Conservation (phyloP, 2,888 invertebrate genomes). For the Glomeris marginata region DNA sequence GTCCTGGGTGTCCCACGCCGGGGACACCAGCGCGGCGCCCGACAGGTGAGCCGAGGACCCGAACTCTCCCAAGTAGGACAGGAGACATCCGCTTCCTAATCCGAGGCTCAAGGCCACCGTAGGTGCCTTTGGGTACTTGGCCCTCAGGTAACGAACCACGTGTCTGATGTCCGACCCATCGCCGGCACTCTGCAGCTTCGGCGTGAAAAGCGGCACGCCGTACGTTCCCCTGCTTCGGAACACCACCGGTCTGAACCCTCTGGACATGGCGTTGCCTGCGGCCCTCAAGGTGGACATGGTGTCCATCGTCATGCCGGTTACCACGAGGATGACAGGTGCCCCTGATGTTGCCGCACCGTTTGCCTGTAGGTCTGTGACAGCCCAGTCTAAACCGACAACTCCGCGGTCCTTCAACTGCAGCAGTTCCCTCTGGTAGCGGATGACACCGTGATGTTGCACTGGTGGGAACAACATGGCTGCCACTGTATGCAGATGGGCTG, state of each 20-base stretch:
- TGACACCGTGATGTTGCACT: slow-evolving; percentile 2
- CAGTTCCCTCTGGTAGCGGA: slow-evolving; percentile 22
- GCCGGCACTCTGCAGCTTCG: slow-evolving; percentile 23
- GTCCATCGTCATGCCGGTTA: slow-evolving; percentile 23
- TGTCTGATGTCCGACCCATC: slow-evolving; percentile 25
- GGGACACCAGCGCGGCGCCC: slow-evolving; percentile 24
- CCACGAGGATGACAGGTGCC: slow-evolving; percentile 21
- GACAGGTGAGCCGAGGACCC: slow-evolving; percentile 23
- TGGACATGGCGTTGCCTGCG: slow-evolving; percentile 20
- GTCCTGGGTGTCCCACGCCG: slow-evolving; percentile 21
- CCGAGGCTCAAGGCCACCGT: slow-evolving; percentile 23
- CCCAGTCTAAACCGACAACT: slow-evolving; percentile 25
- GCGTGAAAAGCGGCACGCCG: slow-evolving; percentile 22
- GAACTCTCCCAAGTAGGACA: slow-evolving; percentile 27
- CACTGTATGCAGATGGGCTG: slow-evolving; percentile 24
- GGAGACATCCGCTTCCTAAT: slow-evolving; percentile 22
- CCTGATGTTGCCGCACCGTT: slow-evolving; percentile 14
- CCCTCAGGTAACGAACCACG: slow-evolving; percentile 23
- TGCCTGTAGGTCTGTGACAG: slow-evolving; percentile 9
- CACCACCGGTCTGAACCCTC: slow-evolving; percentile 23
- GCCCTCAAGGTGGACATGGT: slow-evolving; percentile 19
- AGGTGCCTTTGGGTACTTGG: slow-evolving; percentile 19
- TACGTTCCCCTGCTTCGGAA: slow-evolving; percentile 25
- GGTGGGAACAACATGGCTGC: slow-evolving; percentile 19
- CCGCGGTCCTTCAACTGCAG: slow-evolving; percentile 25